Percentiles rank a stretch among this genome's conserved stretches.
phyloP scores from a whole-genome alignment of 2,113 vertebrate genomes.

The Arothron firmamentum region DNA sequence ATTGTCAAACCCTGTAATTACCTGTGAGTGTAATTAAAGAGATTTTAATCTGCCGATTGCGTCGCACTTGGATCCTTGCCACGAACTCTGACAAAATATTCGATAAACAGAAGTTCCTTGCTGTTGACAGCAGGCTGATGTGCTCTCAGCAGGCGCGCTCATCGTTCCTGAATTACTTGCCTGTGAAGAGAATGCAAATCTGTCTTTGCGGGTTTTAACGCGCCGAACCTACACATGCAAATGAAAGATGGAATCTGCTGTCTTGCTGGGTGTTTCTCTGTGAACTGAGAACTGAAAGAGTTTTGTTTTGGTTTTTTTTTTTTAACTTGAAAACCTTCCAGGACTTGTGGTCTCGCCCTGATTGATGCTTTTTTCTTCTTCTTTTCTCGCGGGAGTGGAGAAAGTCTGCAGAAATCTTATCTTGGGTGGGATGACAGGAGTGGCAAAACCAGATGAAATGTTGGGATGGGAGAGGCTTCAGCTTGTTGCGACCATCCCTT shows the following conservation, averaged over 20 bases:
- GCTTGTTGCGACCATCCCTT: conserved; percentile 20
- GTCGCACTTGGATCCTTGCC: too few species aligned
- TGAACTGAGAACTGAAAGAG: conserved; percentile 10
- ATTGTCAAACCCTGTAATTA: too few species aligned
- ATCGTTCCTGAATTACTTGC: conserved; percentile 59
- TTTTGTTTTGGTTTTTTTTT: not conserved
- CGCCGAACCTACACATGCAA: conserved; percentile 58
- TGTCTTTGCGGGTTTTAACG: conserved; percentile 57
- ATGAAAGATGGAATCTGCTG: conserved; percentile 47
- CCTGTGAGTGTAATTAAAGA: too few species aligned
- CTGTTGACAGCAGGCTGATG: too few species aligned
- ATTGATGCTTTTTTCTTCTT: not conserved
- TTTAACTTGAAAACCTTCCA: not conserved
- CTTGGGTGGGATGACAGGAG: conserved; percentile 39
- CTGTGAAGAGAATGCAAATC: conserved; percentile 59
- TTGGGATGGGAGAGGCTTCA: conserved; percentile 17
- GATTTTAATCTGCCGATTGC: too few species aligned
- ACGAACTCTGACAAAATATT: too few species aligned
- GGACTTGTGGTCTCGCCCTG: not conserved
- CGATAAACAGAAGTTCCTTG: too few species aligned
- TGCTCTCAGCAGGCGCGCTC: conserved; percentile 7
- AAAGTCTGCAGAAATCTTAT: conserved; percentile 22
- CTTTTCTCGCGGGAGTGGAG: conserved; percentile 8
- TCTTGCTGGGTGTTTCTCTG: conserved; percentile 31
- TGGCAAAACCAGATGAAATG: conserved; percentile 30